These are phyloP conservation scores for Lordiphosa collinella DNA, from an alignment of 1,140 invertebrate species.

Conservation along the genomic window DNA sequence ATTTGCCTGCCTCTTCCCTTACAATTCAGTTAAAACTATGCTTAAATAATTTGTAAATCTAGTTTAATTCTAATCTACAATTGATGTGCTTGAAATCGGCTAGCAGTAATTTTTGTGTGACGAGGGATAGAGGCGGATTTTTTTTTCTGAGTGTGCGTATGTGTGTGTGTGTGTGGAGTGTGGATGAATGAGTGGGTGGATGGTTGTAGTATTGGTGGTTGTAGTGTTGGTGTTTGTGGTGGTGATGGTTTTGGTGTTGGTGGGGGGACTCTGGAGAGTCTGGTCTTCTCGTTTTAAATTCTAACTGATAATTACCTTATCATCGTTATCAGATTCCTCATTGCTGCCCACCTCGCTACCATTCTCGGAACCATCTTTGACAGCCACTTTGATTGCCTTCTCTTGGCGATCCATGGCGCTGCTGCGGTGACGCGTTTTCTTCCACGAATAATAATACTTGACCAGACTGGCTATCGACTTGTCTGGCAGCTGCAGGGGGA, in stretches of 20 bases:
- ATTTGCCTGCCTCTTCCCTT: too few relatives aligned
- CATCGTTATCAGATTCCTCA: conserved; percentile 92
- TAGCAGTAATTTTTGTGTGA: conserved; percentile 2
- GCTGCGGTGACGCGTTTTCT: conserved; percentile 94
- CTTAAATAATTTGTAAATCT: too few relatives aligned
- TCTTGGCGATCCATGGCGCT: conserved; percentile 92
- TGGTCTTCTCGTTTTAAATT: conserved; percentile 17
- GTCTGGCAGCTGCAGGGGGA: conserved; percentile 89
- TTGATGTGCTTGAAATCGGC: neutral
- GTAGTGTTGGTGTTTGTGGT: conserved; percentile 1
- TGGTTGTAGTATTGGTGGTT: conserved; percentile 12
- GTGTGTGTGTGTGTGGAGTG: conserved; percentile 11
- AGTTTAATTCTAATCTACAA: too few relatives aligned
- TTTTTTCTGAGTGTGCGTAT: conserved; percentile 16
- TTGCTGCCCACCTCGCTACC: conserved; percentile 88
- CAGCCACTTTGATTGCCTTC: conserved; percentile 80
- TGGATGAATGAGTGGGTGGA: conserved; percentile 12
- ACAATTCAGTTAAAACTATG: too few relatives aligned
- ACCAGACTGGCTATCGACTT: conserved; percentile 97
- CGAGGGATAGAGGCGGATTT: conserved; percentile 4
- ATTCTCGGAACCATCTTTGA: conserved; percentile 87
- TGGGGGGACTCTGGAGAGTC: conserved; percentile 1
- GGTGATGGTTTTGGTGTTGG: neutral
- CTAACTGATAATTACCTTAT: conserved; percentile 87
- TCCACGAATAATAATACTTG: conserved; percentile 99